Base-by-base conservation (phyloP, 2,797 vertebrate genomes). In the Tragelaphus oryx region DNA sequence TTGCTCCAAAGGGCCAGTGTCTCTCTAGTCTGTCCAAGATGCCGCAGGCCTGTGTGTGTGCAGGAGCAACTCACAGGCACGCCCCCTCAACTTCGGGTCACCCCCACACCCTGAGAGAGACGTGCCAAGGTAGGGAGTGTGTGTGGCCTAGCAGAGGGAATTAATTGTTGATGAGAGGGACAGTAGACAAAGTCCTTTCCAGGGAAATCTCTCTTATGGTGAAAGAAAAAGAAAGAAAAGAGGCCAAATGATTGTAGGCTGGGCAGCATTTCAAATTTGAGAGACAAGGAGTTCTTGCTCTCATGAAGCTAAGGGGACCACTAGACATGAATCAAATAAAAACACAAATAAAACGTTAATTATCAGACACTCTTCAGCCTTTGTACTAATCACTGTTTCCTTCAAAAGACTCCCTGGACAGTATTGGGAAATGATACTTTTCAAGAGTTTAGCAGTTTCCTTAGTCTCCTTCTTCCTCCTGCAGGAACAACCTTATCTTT, bases 401-500 rank as follows among this genome's bases (percentile, higher is more conserved):
- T 95, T 78, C 80, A 24, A 52, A 71, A 59, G 54, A 52, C 41
- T 37, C 46, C 75, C 33, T 24, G 13, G 18, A 11, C 28, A 2
- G 17, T 20, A 5, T 0, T 24, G 76, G 68, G 82, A 93, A 76
- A 50, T 5, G 41, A 54, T 0, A 0, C 48, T 81, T 79, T 82
- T 76, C 18, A 14, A 48, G 83, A 89, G 50, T 11, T 80, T 37
- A 44, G 48, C 33, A 41, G 9, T 30, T 54, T n/a, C 13, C 22
- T 22, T 65, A 78, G 78, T 85, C 55, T 76, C 86, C 93, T 90
- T 95, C 94, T 74, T 80, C 95, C 95, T 98, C 96, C 94, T 95
- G 91, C 91, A 94, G 0, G 1, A 95, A 87, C 78, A 1, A 14
- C 91, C 92, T 97, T 97, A 97, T 97, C 97, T 97, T 96, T 97